These are phyloP conservation scores for Stegostoma tigrinum DNA, from an alignment of 2,113 vertebrate species.

Conservation along the genomic window DNA sequence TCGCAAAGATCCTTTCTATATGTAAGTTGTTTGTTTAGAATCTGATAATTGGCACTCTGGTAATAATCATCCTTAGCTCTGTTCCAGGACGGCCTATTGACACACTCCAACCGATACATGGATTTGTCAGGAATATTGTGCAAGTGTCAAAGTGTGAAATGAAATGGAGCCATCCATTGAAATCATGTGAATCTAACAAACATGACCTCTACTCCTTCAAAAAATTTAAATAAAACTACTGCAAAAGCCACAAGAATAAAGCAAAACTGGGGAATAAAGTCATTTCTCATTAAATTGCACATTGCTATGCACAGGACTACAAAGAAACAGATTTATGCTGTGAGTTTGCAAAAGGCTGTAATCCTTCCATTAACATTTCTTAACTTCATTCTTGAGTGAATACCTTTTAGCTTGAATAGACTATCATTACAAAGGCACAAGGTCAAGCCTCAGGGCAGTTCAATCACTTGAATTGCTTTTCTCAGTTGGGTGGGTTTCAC, in stretches of 20 bases:
- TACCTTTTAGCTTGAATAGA: neutral
- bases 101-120: neutral
- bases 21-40: neutral
- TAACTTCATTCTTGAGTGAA: neutral
- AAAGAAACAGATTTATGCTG: slow-evolving; percentile 12
- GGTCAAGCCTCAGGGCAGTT: neutral
- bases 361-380: neutral
- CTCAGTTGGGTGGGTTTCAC: neutral
- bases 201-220: neutral
- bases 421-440: slow-evolving; percentile 13
- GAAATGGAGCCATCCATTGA: neutral
- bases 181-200: neutral
- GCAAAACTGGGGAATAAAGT: neutral
- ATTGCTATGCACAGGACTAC: neutral
- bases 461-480: neutral
- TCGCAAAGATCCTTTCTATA: neutral
- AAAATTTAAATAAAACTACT: neutral
- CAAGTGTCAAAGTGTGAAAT: slow-evolving; percentile 17
- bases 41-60: slow-evolving; percentile 20
- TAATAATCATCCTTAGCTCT: neutral
- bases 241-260: neutral
- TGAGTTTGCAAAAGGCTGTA: neutral
- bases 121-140: neutral
- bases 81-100: neutral
- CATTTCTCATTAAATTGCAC: neutral